A percentile compares a stretch with the other conserved stretches of the same genome.
These are phyloP conservation scores for Acanthornis magna DNA, from an alignment of 2,797 vertebrate species.

Conservation along the genomic window DNA sequence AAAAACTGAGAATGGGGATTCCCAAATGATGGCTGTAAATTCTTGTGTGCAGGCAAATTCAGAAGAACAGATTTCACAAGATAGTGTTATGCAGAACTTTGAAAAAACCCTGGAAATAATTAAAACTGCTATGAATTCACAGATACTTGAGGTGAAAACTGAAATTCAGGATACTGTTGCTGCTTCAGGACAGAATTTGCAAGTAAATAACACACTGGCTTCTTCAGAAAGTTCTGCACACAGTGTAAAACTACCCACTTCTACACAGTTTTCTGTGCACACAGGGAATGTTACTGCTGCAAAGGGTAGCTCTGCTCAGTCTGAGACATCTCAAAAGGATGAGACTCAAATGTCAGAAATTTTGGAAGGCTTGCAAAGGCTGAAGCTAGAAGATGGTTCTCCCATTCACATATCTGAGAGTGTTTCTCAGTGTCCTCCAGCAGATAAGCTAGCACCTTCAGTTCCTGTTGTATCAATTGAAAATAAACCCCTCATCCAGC, in stretches of 20 bases:
- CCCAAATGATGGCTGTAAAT: conserved; percentile 65
- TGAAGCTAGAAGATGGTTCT: conserved; percentile 81
- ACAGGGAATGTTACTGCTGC: background rate
- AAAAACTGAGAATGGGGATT: conserved; percentile 78
- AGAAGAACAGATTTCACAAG: conserved; percentile 70
- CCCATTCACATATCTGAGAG: conserved; percentile 48
- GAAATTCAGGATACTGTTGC: conserved; percentile 64
- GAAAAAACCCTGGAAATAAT: conserved; percentile 80
- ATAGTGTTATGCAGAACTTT: conserved; percentile 75
- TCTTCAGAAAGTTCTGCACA: conserved; percentile 50
- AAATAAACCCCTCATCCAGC: conserved; percentile 59
- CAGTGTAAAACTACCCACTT: conserved; percentile 24
- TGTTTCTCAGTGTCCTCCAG: conserved; percentile 60
- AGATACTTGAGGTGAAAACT: conserved; percentile 75
- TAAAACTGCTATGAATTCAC: conserved; percentile 78
- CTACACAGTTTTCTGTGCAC: conserved; percentile 39
- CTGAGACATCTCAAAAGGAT: conserved; percentile 67
- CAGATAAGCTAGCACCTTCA: conserved; percentile 50
- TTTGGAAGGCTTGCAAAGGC: conserved; percentile 84
- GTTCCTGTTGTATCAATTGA: conserved; percentile 43
- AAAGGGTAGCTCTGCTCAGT: conserved; percentile 61
- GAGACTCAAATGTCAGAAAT: conserved; percentile 84
- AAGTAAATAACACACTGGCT: conserved; percentile 43
- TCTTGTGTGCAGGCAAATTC: conserved; percentile 62
- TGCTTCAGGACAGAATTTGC: conserved; percentile 50